Conservation (phyloP, 2,888 invertebrate species). For the Rosalia funebris region DNA sequence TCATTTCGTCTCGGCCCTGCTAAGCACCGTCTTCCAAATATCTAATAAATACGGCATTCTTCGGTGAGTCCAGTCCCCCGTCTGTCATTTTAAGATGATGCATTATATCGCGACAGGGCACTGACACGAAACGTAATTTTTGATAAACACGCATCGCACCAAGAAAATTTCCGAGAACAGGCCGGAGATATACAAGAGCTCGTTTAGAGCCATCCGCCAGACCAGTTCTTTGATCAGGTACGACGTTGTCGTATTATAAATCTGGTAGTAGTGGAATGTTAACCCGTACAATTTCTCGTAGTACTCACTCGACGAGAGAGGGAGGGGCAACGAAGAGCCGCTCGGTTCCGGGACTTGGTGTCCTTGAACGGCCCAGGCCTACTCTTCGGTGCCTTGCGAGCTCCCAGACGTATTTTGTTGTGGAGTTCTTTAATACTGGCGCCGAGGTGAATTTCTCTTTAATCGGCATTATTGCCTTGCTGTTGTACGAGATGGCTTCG, state of each 20-base stretch:
- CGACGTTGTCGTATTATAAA: slow-evolving; percentile 33
- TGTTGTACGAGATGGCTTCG: not conserved
- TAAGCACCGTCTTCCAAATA: too few species aligned
- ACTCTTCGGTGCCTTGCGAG: slow-evolving; percentile 40
- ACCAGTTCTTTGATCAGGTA: slow-evolving; percentile 44
- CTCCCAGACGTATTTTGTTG: slow-evolving; percentile 32
- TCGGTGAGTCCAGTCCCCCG: slow-evolving; percentile 11
- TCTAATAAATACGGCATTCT: slow-evolving; percentile 21
- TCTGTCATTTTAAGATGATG: slow-evolving; percentile 25
- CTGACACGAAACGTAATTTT: slow-evolving; percentile 22
- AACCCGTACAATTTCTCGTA: slow-evolving; percentile 43
- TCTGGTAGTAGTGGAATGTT: slow-evolving; percentile 43
- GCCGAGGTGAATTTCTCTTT: slow-evolving; percentile 34
- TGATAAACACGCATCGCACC: slow-evolving; percentile 23
- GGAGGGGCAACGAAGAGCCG: slow-evolving; percentile 27
- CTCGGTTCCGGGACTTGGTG: slow-evolving; percentile 57
- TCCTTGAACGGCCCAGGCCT: slow-evolving; percentile 61
- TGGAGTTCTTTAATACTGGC: slow-evolving; percentile 27
- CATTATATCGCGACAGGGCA: slow-evolving; percentile 21
- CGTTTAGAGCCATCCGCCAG: slow-evolving; percentile 37
- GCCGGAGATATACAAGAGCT: slow-evolving; percentile 13
- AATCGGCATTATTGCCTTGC: slow-evolving; percentile 20
- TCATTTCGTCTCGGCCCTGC: too few species aligned
- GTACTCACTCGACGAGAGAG: slow-evolving; percentile 41
- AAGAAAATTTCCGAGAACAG: slow-evolving; percentile 16